A percentile compares a stretch with the other conserved stretches of the same genome.
phyloP scores from a whole-genome alignment of 2,113 vertebrate genomes.

The Bambusicola thoracicus region DNA sequence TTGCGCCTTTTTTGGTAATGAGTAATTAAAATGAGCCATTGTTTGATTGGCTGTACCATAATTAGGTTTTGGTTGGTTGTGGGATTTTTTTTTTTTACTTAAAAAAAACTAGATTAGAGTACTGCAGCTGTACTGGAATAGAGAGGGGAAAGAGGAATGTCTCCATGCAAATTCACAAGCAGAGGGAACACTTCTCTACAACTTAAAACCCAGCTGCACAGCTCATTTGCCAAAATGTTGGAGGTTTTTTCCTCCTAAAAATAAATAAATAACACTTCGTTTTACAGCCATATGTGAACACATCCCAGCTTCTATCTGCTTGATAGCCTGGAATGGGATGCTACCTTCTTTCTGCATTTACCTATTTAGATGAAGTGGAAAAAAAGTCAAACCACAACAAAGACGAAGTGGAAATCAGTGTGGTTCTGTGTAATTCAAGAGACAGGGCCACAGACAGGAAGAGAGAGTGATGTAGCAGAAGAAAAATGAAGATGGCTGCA shows the following conservation, averaged over 20 bases:
- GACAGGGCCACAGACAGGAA: conserved; percentile 55
- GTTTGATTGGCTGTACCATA: not conserved
- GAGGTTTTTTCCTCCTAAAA: not conserved
- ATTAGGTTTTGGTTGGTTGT: not conserved
- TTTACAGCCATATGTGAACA: not conserved
- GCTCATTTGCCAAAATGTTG: conserved; percentile 66
- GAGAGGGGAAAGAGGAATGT: not conserved
- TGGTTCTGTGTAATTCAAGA: conserved; percentile 64
- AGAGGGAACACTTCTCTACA: conserved; percentile 61
- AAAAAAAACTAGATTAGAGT: conserved; percentile 9
- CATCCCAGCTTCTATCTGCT: not conserved
- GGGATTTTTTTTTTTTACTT: not conserved
- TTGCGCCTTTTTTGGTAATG: not conserved
- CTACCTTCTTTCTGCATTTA: conserved; percentile 3
- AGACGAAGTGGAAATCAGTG: conserved; percentile 24
- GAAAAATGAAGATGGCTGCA: conserved; percentile 60
- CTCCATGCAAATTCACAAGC: conserved; percentile 64
- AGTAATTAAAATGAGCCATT: not conserved
- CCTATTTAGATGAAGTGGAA: conserved; percentile 27
- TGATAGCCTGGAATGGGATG: not conserved
- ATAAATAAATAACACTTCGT: not conserved
- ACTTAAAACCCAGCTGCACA: conserved; percentile 68
- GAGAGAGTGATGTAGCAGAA: conserved; percentile 37
- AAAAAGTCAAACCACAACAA: conserved; percentile 56
- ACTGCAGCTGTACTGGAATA: conserved; percentile 68